phyloP scores from a whole-genome alignment of 2,797 vertebrate species.

The Eleutherodactylus coqui region DNA sequence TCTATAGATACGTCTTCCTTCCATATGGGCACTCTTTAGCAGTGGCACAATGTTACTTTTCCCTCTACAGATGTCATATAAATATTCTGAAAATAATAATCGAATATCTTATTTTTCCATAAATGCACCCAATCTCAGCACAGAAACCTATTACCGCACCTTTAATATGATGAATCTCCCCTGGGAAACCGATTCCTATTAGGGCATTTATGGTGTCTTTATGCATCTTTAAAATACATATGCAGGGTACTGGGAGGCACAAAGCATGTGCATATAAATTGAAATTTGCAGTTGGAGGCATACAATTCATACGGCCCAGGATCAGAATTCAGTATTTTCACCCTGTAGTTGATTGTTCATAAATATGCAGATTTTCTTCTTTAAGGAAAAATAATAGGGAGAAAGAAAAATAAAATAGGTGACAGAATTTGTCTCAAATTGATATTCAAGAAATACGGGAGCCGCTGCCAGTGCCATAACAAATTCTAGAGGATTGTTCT shows the following conservation, averaged over 20 bases:
- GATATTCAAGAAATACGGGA: constrained; percentile 33
- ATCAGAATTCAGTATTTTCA: constrained; percentile 18
- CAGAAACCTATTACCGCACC: constrained; percentile 39
- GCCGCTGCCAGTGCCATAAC: constrained; percentile 21
- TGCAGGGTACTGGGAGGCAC: constrained; percentile 41
- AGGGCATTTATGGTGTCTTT: constrained; percentile 54
- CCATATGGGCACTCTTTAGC: not conserved
- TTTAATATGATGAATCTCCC: constrained; percentile 46
- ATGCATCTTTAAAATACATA: constrained; percentile 59
- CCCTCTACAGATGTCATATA: not conserved
- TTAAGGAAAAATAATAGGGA: constrained; percentile 31
- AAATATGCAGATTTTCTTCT: constrained; percentile 54
- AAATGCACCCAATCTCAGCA: constrained; percentile 12
- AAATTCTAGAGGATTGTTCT: constrained; percentile 40
- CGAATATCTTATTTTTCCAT: constrained; percentile 37
- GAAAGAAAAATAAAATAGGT: constrained; percentile 29
- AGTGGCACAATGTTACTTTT: not conserved
- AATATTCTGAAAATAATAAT: constrained; percentile 25
- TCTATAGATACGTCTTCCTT: no score
- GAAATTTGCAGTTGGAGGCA: constrained; percentile 53
- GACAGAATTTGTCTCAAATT: constrained; percentile 29
- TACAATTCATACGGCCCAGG: constrained; percentile 33
- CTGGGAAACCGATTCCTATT: constrained; percentile 58
- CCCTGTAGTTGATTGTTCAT: constrained; percentile 36
- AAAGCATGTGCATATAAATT: constrained; percentile 61